phyloP scores from a whole-genome alignment of 1,140 invertebrate genomes.

The Orius laevigatus region DNA sequence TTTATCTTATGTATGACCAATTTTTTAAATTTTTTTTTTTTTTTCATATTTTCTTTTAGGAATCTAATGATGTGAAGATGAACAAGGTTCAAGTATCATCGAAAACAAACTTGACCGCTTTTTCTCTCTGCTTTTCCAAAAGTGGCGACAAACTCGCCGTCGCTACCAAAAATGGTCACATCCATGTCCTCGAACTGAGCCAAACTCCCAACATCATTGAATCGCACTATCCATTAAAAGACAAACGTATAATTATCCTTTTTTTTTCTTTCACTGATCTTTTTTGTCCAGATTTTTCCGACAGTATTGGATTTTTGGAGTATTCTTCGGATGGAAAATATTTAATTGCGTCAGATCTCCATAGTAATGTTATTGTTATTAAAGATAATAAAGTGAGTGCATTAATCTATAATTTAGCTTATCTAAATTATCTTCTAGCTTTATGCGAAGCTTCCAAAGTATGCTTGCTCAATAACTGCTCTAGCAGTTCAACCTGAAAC shows the following conservation, averaged over 20 bases:
- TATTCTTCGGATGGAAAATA: conserved; percentile 38
- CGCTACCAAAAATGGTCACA: conserved; percentile 20
- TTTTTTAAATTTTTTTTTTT: not conserved
- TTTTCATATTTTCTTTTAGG: not conserved
- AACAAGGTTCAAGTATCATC: conserved; percentile 9
- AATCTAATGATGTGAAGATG: conserved; percentile 11
- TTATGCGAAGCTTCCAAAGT: conserved; percentile 42
- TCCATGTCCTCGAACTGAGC: not conserved
- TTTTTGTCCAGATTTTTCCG: not conserved
- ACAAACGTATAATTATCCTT: not conserved
- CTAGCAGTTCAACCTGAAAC: conserved; percentile 38
- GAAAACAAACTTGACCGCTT: conserved; percentile 12
- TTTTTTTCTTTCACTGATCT: not conserved
- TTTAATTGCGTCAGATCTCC: conserved; percentile 39
- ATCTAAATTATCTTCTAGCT: conserved; percentile 22
- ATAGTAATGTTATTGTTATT: conserved; percentile 36
- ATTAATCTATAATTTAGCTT: no score
- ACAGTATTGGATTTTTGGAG: not conserved
- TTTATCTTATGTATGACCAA: not conserved
- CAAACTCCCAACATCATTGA: not conserved
- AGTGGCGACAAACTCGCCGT: conserved; percentile 27
- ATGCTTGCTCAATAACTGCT: conserved; percentile 43
- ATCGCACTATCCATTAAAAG: conserved; percentile 1
- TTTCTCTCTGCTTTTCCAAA: conserved; percentile 17
- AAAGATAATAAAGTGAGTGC: no score